Evolutionary conservation across 2,888 invertebrate species (phyloP), one percentile per base, ranked within the genome.

Genomic region (Phlogophora meticulosa): DNA sequence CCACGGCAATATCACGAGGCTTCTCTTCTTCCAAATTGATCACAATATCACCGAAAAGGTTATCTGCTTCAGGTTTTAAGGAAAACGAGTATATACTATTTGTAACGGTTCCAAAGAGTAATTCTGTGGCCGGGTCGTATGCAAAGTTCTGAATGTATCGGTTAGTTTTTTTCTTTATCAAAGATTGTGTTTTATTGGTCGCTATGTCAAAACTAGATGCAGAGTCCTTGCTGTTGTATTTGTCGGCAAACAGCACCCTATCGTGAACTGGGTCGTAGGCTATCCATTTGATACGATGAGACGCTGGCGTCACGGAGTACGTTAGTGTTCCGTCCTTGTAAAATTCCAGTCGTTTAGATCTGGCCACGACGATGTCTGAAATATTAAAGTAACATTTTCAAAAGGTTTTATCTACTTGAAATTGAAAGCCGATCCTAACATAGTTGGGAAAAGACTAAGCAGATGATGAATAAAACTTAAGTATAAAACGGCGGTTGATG

Each of bases 341-440:
- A 45, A 45, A 45, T 22, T 45, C 45, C 22, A 45, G 22, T 22
- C 22, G 20, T 22, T 45, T 46, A 22, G 15, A 46, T 46, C 45
- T 46, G 22, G 45, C 45, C 2, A 46, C 22, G 2, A 46, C 22
- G 15, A 46, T 24, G 1, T 46, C 45, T 46, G 45, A 46, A 46
- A 46, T 1, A 46, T 7, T 28, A 28, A 28, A 28, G 28, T 4
- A 28, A 28, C 5, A 28, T 4, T 28, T 28, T 28, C 28, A n/a
- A n/a, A n/a, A n/a, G n/a, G n/a, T n/a, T n/a, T n/a, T n/a, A n/a
- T n/a, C n/a, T n/a, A n/a, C n/a, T n/a, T n/a, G n/a, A n/a, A n/a
- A n/a, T n/a, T n/a, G 28, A 28, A 28, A 28, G 5, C 5, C 28
- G 28, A 5, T 28, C 28, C 28, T 28, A 5, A 28, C 28, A 5